Evolutionary conservation across 2,113 vertebrate species (phyloP).

Genomic region (Etia nguti): DNA sequence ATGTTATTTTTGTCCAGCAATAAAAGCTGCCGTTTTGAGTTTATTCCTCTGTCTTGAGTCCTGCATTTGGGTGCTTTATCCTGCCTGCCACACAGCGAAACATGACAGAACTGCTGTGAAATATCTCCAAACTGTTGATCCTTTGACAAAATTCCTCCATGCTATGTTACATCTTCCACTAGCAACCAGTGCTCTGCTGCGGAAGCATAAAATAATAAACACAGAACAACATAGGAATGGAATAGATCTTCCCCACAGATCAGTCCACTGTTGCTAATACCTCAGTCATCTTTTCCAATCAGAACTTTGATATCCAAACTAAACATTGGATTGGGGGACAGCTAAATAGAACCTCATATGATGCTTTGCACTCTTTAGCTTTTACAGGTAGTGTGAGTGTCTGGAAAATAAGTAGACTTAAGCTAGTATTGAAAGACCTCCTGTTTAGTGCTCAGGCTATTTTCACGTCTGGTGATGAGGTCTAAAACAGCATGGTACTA

Average conservation of each 20-base stretch:
- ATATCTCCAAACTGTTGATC: neutral
- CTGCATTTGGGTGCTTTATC: neutral
- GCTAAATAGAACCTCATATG: neutral
- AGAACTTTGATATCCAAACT: neutral
- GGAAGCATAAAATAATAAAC: neutral
- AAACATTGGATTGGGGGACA: neutral
- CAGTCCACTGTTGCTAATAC: neutral
- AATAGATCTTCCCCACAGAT: neutral
- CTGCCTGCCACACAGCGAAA: neutral
- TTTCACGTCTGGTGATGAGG: neutral
- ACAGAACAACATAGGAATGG: neutral
- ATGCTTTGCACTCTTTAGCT: neutral
- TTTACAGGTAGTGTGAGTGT: neutral
- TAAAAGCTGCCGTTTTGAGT: neutral
- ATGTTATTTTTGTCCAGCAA: neutral
- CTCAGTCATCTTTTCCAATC: neutral
- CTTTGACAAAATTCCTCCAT: neutral
- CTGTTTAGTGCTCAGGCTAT: neutral
- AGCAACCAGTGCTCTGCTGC: neutral
- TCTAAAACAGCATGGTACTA: neutral
- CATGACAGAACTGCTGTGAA: neutral
- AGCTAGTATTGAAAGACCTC: neutral
- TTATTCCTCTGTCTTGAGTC: neutral
- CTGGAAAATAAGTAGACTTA: neutral
- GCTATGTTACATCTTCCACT: neutral